Conservation (phyloP, 2,113 vertebrate genomes). For the Urocynchramus pylzowi region DNA sequence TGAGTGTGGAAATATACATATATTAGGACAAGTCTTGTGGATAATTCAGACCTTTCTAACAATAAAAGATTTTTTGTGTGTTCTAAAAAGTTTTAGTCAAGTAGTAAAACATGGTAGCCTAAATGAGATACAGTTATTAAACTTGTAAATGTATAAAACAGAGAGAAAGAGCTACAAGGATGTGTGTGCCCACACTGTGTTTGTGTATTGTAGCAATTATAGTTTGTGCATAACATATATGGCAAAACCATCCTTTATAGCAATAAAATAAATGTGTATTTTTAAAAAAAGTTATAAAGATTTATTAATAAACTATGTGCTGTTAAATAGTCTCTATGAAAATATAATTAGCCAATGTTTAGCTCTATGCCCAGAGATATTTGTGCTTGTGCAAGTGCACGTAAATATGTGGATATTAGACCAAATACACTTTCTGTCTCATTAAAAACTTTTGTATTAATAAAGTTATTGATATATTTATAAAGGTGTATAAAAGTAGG, state of each 20-base stretch:
- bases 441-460: neutral
- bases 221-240: neutral
- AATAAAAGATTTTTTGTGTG: neutral
- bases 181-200: neutral
- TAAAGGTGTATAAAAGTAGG: neutral
- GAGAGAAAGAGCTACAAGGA: neutral
- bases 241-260: neutral
- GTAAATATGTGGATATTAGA: accelerated
- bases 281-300: neutral
- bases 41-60: neutral
- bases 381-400: neutral
- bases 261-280: neutral
- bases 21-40: neutral
- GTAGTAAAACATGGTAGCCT: neutral
- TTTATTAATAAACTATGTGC: neutral
- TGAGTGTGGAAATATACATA: neutral
- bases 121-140: neutral
- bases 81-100: neutral
- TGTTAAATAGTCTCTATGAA: neutral
- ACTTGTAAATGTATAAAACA: neutral
- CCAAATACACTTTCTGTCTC: neutral
- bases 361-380: neutral
- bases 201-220: neutral
- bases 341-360: neutral
- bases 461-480: neutral